Conservation (phyloP, 2,888 invertebrate species). For the Mactromeris polynyma region DNA sequence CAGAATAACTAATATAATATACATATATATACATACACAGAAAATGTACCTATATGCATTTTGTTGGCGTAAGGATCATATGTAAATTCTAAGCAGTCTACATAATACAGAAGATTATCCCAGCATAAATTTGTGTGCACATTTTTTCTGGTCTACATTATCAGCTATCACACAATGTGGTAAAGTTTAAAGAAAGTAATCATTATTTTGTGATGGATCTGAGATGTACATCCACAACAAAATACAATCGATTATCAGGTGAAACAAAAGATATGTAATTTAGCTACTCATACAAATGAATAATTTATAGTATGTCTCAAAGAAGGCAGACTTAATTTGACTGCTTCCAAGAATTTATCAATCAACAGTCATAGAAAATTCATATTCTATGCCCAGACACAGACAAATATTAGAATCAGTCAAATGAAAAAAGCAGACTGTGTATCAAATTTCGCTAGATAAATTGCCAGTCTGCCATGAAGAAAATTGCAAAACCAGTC, state of each 20-base stretch:
- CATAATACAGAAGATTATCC: not conserved
- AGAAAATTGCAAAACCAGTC: not conserved
- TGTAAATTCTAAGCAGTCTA: conserved; percentile 22
- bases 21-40: conserved; percentile 14
- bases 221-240: not conserved
- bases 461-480: not conserved
- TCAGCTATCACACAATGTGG: not conserved
- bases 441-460: not conserved
- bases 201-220: not conserved
- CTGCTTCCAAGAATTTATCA: conserved; percentile 18
- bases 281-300: not conserved
- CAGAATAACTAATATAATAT: conserved; percentile 10
- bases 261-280: not conserved
- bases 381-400: not conserved
- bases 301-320: conserved; percentile 1
- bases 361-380: not conserved
- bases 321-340: not conserved
- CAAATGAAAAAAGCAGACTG: not conserved
- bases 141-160: not conserved
- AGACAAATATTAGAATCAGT: not conserved
- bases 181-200: not conserved
- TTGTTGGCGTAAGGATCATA: conserved; percentile 15
- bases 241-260: not conserved
- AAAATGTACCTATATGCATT: conserved; percentile 15
- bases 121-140: conserved; percentile 8